Percentiles rank a stretch among this genome's conserved stretches.
These are phyloP conservation scores for Anabas testudineus DNA, from an alignment of 2,797 vertebrate species.

Conservation along the genomic window DNA sequence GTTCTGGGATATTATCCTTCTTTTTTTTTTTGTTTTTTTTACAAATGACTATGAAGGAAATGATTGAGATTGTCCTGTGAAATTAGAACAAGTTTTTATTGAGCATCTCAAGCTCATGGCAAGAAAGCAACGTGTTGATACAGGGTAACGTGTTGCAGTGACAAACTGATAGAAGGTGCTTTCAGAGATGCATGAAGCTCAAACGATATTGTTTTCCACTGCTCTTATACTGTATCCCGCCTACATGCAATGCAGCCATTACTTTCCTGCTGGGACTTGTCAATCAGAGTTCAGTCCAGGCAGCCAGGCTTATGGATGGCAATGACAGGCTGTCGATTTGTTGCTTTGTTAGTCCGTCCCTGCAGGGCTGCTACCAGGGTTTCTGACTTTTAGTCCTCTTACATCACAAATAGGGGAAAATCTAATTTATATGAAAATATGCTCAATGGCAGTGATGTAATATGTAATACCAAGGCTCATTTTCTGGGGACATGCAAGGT, in stretches of 20 bases:
- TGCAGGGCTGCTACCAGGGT: not conserved
- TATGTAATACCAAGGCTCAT: constrained; percentile 4
- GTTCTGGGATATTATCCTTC: no score
- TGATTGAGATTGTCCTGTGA: constrained; percentile 7
- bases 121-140: not conserved
- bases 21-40: constrained; percentile 6
- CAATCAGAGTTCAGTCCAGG: not conserved
- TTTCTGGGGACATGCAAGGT: not conserved
- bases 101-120: constrained; percentile 14
- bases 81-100: constrained; percentile 14
- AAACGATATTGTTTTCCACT: not conserved
- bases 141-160: constrained; percentile 35
- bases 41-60: constrained; percentile 18
- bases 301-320: not conserved
- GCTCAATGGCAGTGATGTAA: constrained; percentile 17
- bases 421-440: constrained; percentile 37
- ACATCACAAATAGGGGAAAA: constrained; percentile 1
- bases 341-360: not conserved
- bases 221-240: not conserved
- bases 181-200: not conserved
- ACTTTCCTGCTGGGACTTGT: not conserved
- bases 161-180: not conserved
- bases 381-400: constrained; percentile 7
- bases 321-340: not conserved
- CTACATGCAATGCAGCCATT: not conserved